Conservation (phyloP, 2,888 invertebrate genomes). For the Lamellibrachia columna region DNA sequence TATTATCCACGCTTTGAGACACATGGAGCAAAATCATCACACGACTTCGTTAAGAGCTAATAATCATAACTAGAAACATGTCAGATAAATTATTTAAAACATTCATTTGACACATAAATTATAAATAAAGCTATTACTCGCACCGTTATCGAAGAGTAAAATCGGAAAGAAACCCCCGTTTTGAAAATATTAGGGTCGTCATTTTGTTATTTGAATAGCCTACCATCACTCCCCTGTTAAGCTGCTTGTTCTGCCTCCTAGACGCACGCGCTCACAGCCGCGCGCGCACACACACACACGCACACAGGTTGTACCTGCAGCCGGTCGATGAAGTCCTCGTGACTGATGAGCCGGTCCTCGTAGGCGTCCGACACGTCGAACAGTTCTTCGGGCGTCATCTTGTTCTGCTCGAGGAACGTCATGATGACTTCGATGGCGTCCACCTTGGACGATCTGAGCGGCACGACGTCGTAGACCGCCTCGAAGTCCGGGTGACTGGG, state of each 20-base stretch:
- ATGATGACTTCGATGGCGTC: constrained; percentile 1
- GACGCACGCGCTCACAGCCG: too few relatives aligned
- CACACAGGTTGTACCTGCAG: not conserved
- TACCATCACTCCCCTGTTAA: too few relatives aligned
- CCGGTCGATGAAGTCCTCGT: not conserved
- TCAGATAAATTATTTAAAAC: too few relatives aligned
- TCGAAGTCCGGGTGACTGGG: constrained; percentile 6
- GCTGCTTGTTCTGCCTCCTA: too few relatives aligned
- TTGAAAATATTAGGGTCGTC: not conserved
- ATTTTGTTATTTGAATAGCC: not conserved
- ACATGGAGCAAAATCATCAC: not conserved
- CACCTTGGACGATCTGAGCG: constrained; percentile 21
- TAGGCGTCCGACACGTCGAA: not conserved
- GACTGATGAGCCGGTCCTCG: not conserved
- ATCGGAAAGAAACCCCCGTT: not conserved
- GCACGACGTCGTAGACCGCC: constrained; percentile 19
- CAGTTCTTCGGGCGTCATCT: not conserved
- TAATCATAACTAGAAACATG: too few relatives aligned
- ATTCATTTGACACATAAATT: too few relatives aligned
- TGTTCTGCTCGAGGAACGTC: not conserved
- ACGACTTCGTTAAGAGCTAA: not conserved
- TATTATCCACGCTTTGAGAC: not conserved
- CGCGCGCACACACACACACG: too few relatives aligned
- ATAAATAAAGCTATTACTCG: not conserved
- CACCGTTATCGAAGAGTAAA: not conserved